Percentiles rank a stretch among this genome's conserved stretches.
phyloP scores from a whole-genome alignment of 2,797 vertebrate species.

The Tenualosa thibaudeaui region DNA sequence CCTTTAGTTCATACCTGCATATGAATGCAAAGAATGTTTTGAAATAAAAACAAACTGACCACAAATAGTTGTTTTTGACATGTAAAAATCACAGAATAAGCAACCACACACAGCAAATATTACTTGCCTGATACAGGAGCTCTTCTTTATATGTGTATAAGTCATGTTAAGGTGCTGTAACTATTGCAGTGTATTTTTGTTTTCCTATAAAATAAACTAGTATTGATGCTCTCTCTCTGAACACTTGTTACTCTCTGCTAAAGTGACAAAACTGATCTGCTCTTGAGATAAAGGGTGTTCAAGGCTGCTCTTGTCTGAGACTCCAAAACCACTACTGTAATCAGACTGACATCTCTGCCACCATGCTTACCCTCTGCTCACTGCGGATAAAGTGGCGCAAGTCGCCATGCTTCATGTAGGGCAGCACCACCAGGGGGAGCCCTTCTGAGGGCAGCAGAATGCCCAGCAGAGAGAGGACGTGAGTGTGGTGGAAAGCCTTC shows the following conservation, averaged over 20 bases:
- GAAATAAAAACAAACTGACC: not conserved
- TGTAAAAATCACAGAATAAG: not conserved
- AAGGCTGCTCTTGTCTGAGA: not conserved
- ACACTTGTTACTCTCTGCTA: too few relatives aligned
- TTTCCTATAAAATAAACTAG: too few relatives aligned
- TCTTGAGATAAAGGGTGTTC: too few relatives aligned
- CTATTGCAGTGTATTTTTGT: not conserved
- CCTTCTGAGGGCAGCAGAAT: slow-evolving; percentile 86
- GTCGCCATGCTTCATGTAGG: slow-evolving; percentile 96
- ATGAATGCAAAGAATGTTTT: not conserved
- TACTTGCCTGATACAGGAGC: not conserved
- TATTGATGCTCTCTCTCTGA: too few relatives aligned
- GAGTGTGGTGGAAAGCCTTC: slow-evolving; percentile 91
- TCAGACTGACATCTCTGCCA: not conserved
- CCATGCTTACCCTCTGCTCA: slow-evolving; percentile 78
- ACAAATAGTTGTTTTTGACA: not conserved
- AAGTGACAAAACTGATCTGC: not conserved
- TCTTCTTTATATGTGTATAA: not conserved
- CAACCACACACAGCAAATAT: not conserved
- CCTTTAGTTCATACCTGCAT: not conserved
- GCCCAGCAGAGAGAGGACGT: slow-evolving; percentile 91
- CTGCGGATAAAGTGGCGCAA: slow-evolving; percentile 91
- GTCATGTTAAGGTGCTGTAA: not conserved
- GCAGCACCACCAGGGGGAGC: slow-evolving; percentile 89
- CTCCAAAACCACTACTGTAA: not conserved